Evolutionary conservation across 2,888 invertebrate species (phyloP), one percentile per base, ranked within the genome.

Genomic region (Muschampia staudingeri): DNA sequence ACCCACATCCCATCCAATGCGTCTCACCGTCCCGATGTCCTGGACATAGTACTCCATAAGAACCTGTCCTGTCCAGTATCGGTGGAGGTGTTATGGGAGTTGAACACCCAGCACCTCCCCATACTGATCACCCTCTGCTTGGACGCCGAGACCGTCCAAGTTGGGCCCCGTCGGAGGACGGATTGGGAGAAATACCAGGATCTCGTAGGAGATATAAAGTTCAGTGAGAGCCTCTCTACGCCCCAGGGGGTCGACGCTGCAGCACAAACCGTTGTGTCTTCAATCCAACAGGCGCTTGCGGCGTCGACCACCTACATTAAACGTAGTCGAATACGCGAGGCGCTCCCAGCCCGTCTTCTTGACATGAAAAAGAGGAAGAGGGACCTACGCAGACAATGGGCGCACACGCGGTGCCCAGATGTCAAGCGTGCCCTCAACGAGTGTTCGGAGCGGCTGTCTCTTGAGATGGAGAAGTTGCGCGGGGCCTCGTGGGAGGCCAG

Each of bases 391-490:
- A 4, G 19, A 14, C 30, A 0, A 0, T 77, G 77, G 77, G 16
- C 77, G 2, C 69, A 69, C 1, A 34, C 52, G 11, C 52, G 73
- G n/a, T 73, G 73, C 34, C 73, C 73, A 2, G 16, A 37, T n/a
- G 12, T 77, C 69, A 77, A 70, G 78, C 37, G 52, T 1, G 70
- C 56, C 14, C 70, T 78, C 4, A 78, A 78, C 25, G 70, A 52
- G 0, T 2, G 56, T 2, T 9, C 70, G 8, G 78, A 78, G 70
- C 14, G n/a, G 56, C 44, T 78, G 78, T 4, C 8, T 52, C 16
- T 40, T 6, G 78, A 52, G 56, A 56, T 77, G 78, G n/a, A 12
- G 25, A 70, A 70, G 78, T 56, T 9, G 5, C 52, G 56, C 1
- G 78, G 40, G 5, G 56, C 25, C 37, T 1, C 12, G 14, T 77